Evolutionary conservation across 1,140 invertebrate genomes (phyloP).

Genomic region (Spodoptera litura): DNA sequence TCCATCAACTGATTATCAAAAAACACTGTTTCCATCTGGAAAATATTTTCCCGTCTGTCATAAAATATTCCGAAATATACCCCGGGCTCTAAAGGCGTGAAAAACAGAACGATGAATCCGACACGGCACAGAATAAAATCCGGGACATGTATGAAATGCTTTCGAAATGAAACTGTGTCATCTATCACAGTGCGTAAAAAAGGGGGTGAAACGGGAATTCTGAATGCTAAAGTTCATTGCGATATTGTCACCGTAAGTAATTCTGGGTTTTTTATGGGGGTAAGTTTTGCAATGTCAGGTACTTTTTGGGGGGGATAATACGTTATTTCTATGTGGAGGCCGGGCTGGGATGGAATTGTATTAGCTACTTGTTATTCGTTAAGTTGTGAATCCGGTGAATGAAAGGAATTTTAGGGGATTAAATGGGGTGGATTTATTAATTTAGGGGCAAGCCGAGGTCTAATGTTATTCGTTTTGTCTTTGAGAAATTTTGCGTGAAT

Average conservation of each 20-base stretch:
- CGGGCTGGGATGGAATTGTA: not conserved
- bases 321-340: slow-evolving; percentile 15
- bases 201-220: slow-evolving; percentile 27
- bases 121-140: slow-evolving; percentile 33
- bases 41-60: slow-evolving; percentile 26
- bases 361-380: slow-evolving; percentile 23
- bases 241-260: slow-evolving; percentile 46
- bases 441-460: no score
- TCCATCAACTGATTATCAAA: slow-evolving; percentile 17
- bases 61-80: slow-evolving; percentile 39
- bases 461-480: not conserved
- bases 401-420: slow-evolving; percentile 16
- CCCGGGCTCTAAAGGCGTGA: slow-evolving; percentile 2
- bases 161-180: slow-evolving; percentile 11
- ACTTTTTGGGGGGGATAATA: slow-evolving; percentile 17
- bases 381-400: slow-evolving; percentile 3
- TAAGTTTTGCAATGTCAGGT: slow-evolving; percentile 33
- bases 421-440: slow-evolving; percentile 2
- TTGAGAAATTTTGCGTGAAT: not conserved
- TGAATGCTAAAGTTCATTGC: slow-evolving; percentile 44
- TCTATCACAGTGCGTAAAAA: slow-evolving; percentile 43
- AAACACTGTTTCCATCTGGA: not conserved
- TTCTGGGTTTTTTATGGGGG: slow-evolving; percentile 37
- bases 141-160: slow-evolving; percentile 32
- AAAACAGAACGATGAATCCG: slow-evolving; percentile 39